Conservation (phyloP, 2,113 vertebrate genomes). For the Sebastes fasciatus region DNA sequence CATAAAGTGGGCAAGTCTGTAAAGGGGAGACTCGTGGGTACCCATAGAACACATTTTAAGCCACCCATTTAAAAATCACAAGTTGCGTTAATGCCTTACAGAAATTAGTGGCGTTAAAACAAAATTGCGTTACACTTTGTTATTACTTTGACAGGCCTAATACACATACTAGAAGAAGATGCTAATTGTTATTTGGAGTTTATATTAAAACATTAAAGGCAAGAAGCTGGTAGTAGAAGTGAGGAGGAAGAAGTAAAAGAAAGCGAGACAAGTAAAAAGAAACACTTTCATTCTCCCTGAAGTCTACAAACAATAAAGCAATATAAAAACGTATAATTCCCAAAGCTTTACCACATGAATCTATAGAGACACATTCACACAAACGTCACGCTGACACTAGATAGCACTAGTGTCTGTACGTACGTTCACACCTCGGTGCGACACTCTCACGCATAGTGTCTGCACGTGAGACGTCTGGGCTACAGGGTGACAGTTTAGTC, state of each 20-base stretch:
- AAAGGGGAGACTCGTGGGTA: too few species aligned
- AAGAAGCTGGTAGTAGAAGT: not conserved
- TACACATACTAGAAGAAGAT: not conserved
- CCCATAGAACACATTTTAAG: too few species aligned
- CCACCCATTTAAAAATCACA: too few species aligned
- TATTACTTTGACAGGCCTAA: too few species aligned
- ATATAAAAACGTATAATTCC: not conserved
- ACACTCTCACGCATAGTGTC: conserved; percentile 6
- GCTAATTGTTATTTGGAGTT: not conserved
- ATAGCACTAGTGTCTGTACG: not conserved
- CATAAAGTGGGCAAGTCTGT: too few species aligned
- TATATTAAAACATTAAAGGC: not conserved
- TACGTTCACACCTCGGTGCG: conserved; percentile 22
- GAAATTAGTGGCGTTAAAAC: too few species aligned
- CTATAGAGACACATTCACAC: conserved; percentile 1
- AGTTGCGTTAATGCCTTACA: too few species aligned
- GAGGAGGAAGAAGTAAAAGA: not conserved
- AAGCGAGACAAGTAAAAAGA: not conserved
- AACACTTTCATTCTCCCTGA: not conserved
- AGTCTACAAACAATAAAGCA: conserved; percentile 1
- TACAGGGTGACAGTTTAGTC: conserved; percentile 13
- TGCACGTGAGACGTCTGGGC: conserved; percentile 31
- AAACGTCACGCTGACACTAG: not conserved
- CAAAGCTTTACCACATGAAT: not conserved
- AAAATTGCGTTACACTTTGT: too few species aligned